Percentiles rank a stretch among this genome's conserved stretches.
Conservation (phyloP, 1,140 invertebrate genomes). For the Dendroctonus ponderosae region DNA sequence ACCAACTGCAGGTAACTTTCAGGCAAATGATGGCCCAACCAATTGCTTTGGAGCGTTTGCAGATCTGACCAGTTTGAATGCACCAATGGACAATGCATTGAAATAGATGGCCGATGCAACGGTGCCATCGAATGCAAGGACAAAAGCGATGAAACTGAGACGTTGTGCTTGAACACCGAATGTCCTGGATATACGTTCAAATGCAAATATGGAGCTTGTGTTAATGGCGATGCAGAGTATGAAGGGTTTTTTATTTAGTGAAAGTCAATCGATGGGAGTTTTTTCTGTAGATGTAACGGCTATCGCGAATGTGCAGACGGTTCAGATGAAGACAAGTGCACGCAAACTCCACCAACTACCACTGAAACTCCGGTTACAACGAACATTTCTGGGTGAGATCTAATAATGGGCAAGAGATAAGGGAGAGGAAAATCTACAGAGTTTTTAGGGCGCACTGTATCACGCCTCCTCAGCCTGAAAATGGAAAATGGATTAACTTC, state of each 20-base stretch:
- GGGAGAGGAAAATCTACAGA: not conserved
- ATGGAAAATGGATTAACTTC: conserved; percentile 31
- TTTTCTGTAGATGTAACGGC: conserved; percentile 56
- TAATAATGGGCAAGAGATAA: not conserved
- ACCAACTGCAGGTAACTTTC: conserved; percentile 35
- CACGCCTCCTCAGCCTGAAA: conserved; percentile 35
- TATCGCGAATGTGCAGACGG: conserved; percentile 63
- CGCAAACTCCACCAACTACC: not conserved
- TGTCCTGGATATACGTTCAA: conserved; percentile 41
- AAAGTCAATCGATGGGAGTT: not conserved
- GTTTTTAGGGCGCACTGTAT: not conserved
- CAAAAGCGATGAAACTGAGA: conserved; percentile 62
- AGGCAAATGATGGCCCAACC: not conserved
- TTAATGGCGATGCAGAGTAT: conserved; percentile 35
- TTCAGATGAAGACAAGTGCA: conserved; percentile 61
- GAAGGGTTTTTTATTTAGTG: not conserved
- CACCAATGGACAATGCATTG: conserved; percentile 59
- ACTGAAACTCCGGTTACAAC: conserved; percentile 4
- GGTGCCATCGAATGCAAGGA: conserved; percentile 58
- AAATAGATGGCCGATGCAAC: conserved; percentile 53
- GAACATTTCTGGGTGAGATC: not conserved
- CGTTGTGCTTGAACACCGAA: conserved; percentile 37
- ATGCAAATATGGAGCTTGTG: conserved; percentile 46
- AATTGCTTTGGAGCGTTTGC: conserved; percentile 12
- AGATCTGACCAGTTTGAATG: conserved; percentile 54